Conservation (phyloP, 37 sponge, comb jelly and placozoan genomes). For the Chondrosia reniformis region DNA sequence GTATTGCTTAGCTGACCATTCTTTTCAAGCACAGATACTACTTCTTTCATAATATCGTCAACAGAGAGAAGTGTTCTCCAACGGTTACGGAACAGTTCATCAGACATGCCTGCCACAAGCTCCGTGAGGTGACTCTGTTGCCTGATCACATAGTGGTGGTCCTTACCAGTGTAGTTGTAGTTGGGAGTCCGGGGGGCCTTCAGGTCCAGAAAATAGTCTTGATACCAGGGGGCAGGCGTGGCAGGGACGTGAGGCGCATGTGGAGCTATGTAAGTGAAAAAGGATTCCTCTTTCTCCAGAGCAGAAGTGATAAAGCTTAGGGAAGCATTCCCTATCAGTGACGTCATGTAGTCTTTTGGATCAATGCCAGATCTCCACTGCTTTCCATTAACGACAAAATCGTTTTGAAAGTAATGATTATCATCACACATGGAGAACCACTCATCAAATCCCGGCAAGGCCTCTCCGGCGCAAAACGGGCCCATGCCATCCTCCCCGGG, state of each 20-base stretch:
- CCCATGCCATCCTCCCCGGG: constrained; percentile 24
- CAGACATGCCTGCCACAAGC: constrained; percentile 9
- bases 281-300: constrained; percentile 29
- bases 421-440: constrained; percentile 70
- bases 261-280: constrained; percentile 72
- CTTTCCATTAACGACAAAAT: constrained; percentile 39
- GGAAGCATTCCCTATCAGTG: constrained; percentile 58
- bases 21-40: constrained; percentile 30
- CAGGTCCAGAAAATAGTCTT: constrained; percentile 12
- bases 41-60: constrained; percentile 62
- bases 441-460: constrained; percentile 53
- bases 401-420: constrained; percentile 49
- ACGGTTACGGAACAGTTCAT: constrained; percentile 61
- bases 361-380: constrained; percentile 18
- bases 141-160: constrained; percentile 71
- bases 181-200: constrained; percentile 76
- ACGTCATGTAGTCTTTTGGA: constrained; percentile 68
- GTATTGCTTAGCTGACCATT: constrained; percentile 55
- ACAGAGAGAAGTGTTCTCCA: constrained; percentile 78
- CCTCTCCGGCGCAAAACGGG: constrained; percentile 28
- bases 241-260: constrained; percentile 85
- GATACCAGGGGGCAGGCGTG: constrained; percentile 81
- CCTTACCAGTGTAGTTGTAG: constrained; percentile 54
- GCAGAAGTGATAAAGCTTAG: constrained; percentile 39
- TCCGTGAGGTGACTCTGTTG: constrained; percentile 36